phyloP scores from a whole-genome alignment of 1,140 invertebrate species.

The Sarcophaga peregrina region DNA sequence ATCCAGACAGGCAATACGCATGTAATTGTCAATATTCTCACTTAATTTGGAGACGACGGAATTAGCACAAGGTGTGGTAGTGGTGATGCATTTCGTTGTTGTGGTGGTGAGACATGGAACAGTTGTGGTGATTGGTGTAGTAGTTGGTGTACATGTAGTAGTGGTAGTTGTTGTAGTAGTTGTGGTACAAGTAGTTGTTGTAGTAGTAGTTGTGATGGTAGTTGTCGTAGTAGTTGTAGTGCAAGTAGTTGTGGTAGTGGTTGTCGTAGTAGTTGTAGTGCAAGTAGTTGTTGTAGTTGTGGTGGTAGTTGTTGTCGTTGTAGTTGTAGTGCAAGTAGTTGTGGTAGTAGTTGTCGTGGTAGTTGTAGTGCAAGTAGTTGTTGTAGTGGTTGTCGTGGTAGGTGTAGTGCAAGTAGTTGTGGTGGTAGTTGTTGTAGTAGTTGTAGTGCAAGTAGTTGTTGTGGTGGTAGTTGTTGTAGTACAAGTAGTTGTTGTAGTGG shows the following conservation, averaged over 20 bases:
- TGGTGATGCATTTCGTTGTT: background rate
- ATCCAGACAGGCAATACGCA: slow-evolving; percentile 51
- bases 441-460: background rate
- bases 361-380: background rate
- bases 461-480: background rate
- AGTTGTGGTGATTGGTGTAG: slow-evolving; percentile 43
- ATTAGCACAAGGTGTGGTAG: background rate
- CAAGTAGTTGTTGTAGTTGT: background rate
- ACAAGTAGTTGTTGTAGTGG: background rate
- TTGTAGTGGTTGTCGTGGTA: background rate
- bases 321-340: background rate
- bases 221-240: background rate
- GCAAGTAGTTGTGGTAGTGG: background rate
- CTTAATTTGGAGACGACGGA: background rate
- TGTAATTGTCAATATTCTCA: slow-evolving; percentile 42
- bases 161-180: slow-evolving; percentile 13
- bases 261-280: background rate
- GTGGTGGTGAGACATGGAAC: background rate
- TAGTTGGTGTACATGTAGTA: background rate
- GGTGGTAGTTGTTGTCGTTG: background rate
- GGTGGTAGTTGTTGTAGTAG: background rate
- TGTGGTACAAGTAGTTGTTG: slow-evolving; percentile 38
- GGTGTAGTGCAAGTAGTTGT: background rate
- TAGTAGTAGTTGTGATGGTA: background rate
- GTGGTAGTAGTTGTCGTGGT: background rate